These are phyloP conservation scores for Poecilia picta DNA, from an alignment of 2,797 vertebrate species.

Conservation along the genomic window DNA sequence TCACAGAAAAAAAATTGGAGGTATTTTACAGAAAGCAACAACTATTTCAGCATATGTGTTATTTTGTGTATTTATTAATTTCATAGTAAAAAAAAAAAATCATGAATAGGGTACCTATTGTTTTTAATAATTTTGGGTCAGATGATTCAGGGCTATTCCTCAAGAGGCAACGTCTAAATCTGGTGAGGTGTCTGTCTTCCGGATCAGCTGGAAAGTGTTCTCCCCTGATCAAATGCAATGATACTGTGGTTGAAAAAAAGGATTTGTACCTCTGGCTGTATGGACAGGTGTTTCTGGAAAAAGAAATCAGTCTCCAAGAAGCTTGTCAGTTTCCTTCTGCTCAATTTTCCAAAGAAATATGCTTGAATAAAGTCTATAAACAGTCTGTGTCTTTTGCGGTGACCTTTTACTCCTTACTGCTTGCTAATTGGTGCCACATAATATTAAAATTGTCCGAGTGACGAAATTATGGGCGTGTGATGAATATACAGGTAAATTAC, in stretches of 20 bases:
- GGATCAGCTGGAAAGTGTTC: not conserved
- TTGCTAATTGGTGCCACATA: not conserved
- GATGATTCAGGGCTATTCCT: not conserved
- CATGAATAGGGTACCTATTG: not conserved
- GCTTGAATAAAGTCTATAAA: not conserved
- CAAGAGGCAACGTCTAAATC: not conserved
- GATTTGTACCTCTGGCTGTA: not conserved
- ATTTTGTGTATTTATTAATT: not conserved
- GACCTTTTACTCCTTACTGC: not conserved
- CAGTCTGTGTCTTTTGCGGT: not conserved
- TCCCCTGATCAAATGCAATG: not conserved
- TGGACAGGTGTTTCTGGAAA: not conserved
- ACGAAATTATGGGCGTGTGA: not conserved
- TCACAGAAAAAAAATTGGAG: slow-evolving; percentile 15
- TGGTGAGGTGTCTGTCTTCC: not conserved
- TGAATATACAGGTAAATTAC: not conserved
- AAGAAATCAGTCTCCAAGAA: not conserved
- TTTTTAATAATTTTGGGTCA: not conserved
- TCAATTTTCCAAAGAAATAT: not conserved
- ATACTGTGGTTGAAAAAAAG: not conserved
- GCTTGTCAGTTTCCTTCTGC: not conserved
- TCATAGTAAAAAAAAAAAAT: not conserved
- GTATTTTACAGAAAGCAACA: not conserved
- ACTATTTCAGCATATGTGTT: not conserved
- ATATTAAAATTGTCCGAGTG: not conserved